A percentile compares a stretch with the other conserved stretches of the same genome.
These are phyloP conservation scores for Lacanobia oleracea DNA, from an alignment of 2,888 invertebrate species.

Conservation along the genomic window DNA sequence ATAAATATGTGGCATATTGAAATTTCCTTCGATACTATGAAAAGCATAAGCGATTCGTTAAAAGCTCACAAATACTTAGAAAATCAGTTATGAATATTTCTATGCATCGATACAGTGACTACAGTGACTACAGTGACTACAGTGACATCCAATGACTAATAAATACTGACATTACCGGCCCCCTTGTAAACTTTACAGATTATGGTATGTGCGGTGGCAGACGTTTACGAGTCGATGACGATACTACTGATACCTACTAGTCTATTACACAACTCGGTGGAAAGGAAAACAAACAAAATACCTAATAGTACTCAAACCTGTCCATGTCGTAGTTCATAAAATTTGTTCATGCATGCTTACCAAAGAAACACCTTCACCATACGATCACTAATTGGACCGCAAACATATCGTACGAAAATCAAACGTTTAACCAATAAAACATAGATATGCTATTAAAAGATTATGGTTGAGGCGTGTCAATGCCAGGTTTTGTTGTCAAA, in stretches of 20 bases:
- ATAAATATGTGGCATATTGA: background rate
- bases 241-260: background rate
- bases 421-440: conserved; percentile 59
- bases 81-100: background rate
- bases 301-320: conserved; percentile 22
- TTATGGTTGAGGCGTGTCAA: conserved; percentile 48
- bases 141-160: no score
- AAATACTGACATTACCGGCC: conserved; percentile 12
- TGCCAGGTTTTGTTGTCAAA: conserved; percentile 41
- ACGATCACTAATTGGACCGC: conserved; percentile 67
- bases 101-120: conserved; percentile 3
- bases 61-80: background rate
- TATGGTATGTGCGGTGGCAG: conserved; percentile 5
- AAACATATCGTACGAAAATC: conserved; percentile 62
- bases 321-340: conserved; percentile 21
- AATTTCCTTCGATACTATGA: no score
- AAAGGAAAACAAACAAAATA: conserved; percentile 45
- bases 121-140: no score
- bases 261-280: conserved; percentile 42
- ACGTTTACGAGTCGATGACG: conserved; percentile 10
- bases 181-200: conserved; percentile 10
- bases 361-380: conserved; percentile 30
- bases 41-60: no score
- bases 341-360: conserved; percentile 17
- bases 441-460: conserved; percentile 64